Base-by-base conservation (phyloP, 2,113 vertebrate genomes). In the Hymenochirus boettgeri region DNA sequence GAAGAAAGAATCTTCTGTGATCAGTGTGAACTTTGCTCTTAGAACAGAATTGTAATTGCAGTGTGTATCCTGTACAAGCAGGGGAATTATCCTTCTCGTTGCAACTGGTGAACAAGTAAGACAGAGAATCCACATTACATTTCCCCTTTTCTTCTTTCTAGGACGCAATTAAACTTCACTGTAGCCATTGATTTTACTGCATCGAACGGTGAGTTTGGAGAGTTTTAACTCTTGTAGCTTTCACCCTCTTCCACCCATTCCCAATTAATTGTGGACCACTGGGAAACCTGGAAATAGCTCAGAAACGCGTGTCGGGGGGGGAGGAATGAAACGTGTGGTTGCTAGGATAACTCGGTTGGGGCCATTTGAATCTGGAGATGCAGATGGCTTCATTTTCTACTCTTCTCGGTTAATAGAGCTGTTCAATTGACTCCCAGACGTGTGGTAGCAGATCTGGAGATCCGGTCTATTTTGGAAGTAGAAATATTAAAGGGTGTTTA, bases 121-220 rank as follows among this genome's bases (percentile, higher is more conserved):
- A 6, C 19, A n/a, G 25, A 52, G n/a, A 29, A 59, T 59, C 46
- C 22, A 23, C 47, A 67, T 71, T 53, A 57, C 55, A 64, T 42
- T 71, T 78, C 23, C n/a, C n/a, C 1, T 47, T 50, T 62, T 31
- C 27, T 54, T 23, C 51, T 55, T 63, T 71, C 73, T 76, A 99
- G 96, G 82, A 99, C 95, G 0, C 95, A 99, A 75, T 84, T 99
- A 72, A 98, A 98, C 85, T 99, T 98, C 85, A 99, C 96, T 0
- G 95, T 99, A 6, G 96, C 96, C 24, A 97, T 99, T 19, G 96
- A 99, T 81, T 99, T 97, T 84, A 99, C 96, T 12, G 95, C 96
- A 37, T 99, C 96, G 69, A 99, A 99, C 3, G 96, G 96, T 99
- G 80, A 88, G 91, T 75, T 27, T 29, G 19, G 8, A 23, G 10